phyloP scores from a whole-genome alignment of 2,888 invertebrate genomes.

The Drosophila colorata region DNA sequence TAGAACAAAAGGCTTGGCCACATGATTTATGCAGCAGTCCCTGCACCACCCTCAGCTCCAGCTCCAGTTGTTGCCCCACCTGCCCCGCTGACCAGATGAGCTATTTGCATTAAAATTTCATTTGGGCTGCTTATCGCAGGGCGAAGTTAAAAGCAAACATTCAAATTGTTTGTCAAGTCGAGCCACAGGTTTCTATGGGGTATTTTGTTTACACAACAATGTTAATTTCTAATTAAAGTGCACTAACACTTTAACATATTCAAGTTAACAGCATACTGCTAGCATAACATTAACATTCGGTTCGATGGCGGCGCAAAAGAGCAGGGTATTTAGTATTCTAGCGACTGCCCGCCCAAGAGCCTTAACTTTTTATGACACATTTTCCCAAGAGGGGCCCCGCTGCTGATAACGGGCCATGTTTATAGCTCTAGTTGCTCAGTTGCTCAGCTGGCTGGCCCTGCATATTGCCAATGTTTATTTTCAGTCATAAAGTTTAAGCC shows the following conservation, averaged over 20 bases:
- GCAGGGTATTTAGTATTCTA: conserved; percentile 29
- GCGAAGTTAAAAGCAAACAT: conserved; percentile 27
- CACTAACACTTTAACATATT: neutral
- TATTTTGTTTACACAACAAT: conserved; percentile 7
- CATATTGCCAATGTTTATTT: conserved; percentile 67
- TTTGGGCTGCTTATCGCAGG: conserved; percentile 50
- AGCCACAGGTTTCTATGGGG: conserved; percentile 16
- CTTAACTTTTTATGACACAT: conserved; percentile 66
- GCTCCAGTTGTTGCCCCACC: neutral
- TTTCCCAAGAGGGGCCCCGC: conserved; percentile 52
- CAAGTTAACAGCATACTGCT: neutral
- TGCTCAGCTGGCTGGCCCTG: conserved; percentile 22
- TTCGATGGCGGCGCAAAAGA: neutral
- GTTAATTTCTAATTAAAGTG: conserved; percentile 8
- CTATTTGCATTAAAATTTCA: conserved; percentile 75
- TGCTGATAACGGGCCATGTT: conserved; percentile 58
- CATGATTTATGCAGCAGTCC: conserved; percentile 70
- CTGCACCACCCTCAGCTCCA: conserved; percentile 13
- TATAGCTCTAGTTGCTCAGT: conserved; percentile 31
- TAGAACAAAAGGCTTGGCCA: conserved; percentile 63
- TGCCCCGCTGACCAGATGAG: conserved; percentile 42
- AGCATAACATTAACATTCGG: neutral
- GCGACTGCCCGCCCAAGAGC: neutral
- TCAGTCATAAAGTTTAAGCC: conserved; percentile 60
- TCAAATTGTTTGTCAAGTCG: conserved; percentile 21